phyloP scores from a whole-genome alignment of 2,113 vertebrate genomes.

The Raja brachyura region DNA sequence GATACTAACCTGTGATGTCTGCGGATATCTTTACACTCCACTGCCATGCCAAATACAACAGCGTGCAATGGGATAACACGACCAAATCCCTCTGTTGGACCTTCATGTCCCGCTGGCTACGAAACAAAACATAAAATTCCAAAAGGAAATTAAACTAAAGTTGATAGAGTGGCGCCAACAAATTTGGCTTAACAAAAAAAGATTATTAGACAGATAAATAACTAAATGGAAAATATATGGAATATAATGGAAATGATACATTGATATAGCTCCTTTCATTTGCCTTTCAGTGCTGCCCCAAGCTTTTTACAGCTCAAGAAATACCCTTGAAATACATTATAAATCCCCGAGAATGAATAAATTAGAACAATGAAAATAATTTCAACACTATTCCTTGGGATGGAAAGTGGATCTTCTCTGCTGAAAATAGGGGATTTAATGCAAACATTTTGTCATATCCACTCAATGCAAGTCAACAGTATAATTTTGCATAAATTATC shows the following conservation, averaged over 20 bases:
- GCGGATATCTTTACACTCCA: constrained; percentile 83
- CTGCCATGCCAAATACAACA: constrained; percentile 79
- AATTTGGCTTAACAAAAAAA: background rate
- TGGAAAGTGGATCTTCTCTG: background rate
- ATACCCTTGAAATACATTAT: no score
- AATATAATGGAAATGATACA: no score
- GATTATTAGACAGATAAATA: background rate
- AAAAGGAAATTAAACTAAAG: background rate
- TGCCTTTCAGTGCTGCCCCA: no score
- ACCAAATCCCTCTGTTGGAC: constrained; percentile 60
- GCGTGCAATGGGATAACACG: constrained; percentile 87
- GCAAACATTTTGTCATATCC: background rate
- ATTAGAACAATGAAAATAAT: background rate
- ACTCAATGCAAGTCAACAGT: background rate
- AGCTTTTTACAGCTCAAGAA: no score
- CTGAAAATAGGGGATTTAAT: background rate
- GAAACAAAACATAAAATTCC: constrained; percentile 9
- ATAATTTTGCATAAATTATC: background rate
- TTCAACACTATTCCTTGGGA: background rate
- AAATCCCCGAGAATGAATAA: background rate
- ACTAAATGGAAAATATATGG: no score
- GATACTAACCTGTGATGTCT: constrained; percentile 78
- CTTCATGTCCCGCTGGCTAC: constrained; percentile 42
- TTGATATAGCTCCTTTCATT: no score
- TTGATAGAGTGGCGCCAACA: background rate